phyloP scores from a whole-genome alignment of 2,113 vertebrate species.

The Cyprinodon brontotheroides region DNA sequence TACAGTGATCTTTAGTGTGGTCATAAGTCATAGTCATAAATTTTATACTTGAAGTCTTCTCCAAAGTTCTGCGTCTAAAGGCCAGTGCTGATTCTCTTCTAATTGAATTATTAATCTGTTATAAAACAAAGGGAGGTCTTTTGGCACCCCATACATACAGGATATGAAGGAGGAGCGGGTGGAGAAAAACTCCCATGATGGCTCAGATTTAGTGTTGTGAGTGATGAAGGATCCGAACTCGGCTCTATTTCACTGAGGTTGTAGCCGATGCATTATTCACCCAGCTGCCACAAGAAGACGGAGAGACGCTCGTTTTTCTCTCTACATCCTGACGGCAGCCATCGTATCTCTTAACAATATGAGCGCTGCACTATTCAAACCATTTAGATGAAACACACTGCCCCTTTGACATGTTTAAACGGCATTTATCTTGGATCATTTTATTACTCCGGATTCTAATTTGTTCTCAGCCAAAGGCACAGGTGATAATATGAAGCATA shows the following conservation, averaged over 20 bases:
- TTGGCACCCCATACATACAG: background rate
- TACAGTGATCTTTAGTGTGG: too few relatives aligned
- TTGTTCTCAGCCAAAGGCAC: slow-evolving; percentile 5
- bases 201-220: slow-evolving; percentile 11
- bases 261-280: slow-evolving; percentile 44
- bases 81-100: background rate
- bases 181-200: slow-evolving; percentile 8
- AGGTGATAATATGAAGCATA: background rate
- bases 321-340: background rate
- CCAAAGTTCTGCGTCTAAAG: background rate
- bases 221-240: slow-evolving; percentile 6
- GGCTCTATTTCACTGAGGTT: slow-evolving; percentile 8
- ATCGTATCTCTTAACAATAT: slow-evolving; percentile 3
- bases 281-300: background rate
- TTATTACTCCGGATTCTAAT: slow-evolving; percentile 6
- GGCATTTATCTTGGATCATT: slow-evolving; percentile 17
- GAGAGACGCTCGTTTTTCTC: background rate
- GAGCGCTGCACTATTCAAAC: slow-evolving; percentile 29
- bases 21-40: too few relatives aligned
- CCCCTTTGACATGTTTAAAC: slow-evolving; percentile 11
- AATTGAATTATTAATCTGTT: slow-evolving; percentile 16
- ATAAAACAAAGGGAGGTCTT: background rate
- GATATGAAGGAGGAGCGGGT: background rate
- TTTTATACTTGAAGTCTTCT: too few relatives aligned
- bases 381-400: slow-evolving; percentile 1